Evolutionary conservation across 2,888 invertebrate genomes (phyloP).

Genomic region (Drosophila austrosaltans): DNA sequence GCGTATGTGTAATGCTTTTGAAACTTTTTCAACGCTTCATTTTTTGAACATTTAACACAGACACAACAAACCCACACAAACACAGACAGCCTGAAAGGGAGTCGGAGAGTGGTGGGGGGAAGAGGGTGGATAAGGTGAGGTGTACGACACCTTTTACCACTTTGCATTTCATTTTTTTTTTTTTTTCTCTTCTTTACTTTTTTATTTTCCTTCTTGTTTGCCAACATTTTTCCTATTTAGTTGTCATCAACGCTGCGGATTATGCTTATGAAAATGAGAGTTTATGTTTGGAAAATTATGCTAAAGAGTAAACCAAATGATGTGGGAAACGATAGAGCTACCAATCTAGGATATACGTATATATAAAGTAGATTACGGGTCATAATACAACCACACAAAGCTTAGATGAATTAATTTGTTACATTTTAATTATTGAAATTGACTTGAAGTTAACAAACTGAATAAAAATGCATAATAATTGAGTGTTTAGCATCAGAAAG

Average conservation of each 20-base stretch:
- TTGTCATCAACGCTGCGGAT: constrained; percentile 62
- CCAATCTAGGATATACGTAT: not conserved
- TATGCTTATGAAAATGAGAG: constrained; percentile 67
- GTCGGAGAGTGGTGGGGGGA: not conserved
- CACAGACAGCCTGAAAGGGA: not conserved
- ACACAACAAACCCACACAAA: constrained; percentile 7
- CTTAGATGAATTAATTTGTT: not conserved
- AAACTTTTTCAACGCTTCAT: constrained; percentile 71
- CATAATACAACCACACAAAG: not conserved
- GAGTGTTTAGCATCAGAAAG: too few relatives aligned
- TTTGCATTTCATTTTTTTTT: constrained; percentile 33
- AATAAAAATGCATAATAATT: too few relatives aligned
- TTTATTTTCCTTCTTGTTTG: not conserved
- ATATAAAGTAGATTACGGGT: not conserved
- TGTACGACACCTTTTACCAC: constrained; percentile 47
- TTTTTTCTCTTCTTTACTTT: constrained; percentile 7
- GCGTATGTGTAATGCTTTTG: constrained; percentile 63
- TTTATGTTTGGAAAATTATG: constrained; percentile 72
- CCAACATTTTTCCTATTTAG: constrained; percentile 50
- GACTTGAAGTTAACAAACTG: too few relatives aligned
- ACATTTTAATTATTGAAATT: not conserved
- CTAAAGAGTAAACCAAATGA: constrained; percentile 42
- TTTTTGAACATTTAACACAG: constrained; percentile 64
- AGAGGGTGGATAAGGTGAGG: constrained; percentile 20
- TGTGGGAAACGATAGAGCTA: constrained; percentile 8